Base-by-base conservation (phyloP, 1,140 invertebrate species). In the Phenacoccus solenopsis region DNA sequence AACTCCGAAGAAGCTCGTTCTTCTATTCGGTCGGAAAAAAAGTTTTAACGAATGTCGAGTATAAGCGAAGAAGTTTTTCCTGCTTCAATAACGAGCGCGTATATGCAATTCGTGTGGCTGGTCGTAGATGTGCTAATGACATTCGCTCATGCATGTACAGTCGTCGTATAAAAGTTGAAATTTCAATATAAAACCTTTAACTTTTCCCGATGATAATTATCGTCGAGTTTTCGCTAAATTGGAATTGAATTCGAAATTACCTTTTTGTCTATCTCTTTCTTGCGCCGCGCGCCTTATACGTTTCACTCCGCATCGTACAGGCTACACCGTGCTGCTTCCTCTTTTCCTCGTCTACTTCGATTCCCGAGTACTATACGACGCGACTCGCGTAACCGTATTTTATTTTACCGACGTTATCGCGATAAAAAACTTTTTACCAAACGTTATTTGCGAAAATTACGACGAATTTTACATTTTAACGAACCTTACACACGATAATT, bases 171-270 rank as follows among this genome's bases (percentile, higher is more conserved):
- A 49, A 49, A 49, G 38, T 49, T 49, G 20, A 49, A 49, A 49
- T 49, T 49, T 49, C 38, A 49, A 49, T 49, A 49, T 49, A 49
- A 49, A 49, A 49, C 38, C 38, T 49, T 49, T 49, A 49, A 49
- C 38, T 49, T 49, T 49, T 49, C 38, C 38, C 3, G 20, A 49
- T 49, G 38, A 49, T 49, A 49, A 49, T 49, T 49, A 49, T 49
- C 38, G 38, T 49, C 38, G 38, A 49, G 38, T 49, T 49, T 4
- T 49, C 38, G 38, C 5, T 16, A 49, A 49, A 49, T 49, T 49
- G 38, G 38, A 49, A 49, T 49, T 49, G 38, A 49, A 49, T 49
- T 49, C 38, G 38, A 49, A 49, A 49, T 49, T 49, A 49, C 38
- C 38, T 49, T 49, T 49, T 49, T 49, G 38, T 49, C 38, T 49